These are phyloP conservation scores for Plebejus argus DNA, from an alignment of 2,888 invertebrate genomes.

Conservation along the genomic window DNA sequence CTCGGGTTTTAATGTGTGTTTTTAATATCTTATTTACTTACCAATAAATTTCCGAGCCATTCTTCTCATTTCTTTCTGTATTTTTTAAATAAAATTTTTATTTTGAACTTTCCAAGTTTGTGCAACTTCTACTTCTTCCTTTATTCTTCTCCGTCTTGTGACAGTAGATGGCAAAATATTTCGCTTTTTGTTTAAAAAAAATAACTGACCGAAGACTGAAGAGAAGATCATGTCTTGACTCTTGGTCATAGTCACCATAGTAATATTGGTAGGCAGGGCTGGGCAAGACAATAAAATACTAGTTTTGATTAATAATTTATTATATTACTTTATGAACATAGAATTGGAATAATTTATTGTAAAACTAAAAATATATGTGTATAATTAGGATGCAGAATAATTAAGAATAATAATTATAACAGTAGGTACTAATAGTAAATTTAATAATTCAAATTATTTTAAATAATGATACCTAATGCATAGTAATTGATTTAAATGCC, in stretches of 20 bases:
- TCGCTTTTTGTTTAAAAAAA: no score
- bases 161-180: no score
- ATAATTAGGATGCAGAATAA: neutral
- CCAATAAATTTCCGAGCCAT: constrained; percentile 66
- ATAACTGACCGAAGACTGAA: neutral
- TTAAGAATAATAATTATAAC: neutral
- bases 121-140: neutral
- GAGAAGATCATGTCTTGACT: no score
- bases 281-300: neutral
- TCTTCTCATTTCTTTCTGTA: constrained; percentile 36
- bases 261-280: neutral
- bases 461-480: neutral
- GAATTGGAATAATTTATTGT: neutral
- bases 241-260: no score
- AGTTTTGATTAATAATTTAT: neutral
- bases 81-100: neutral
- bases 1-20: neutral
- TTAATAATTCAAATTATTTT: neutral
- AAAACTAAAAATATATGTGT: neutral
- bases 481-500: neutral
- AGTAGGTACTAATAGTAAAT: neutral
- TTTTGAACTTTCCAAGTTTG: constrained; percentile 2
- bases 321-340: neutral
- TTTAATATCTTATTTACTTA: constrained; percentile 45
- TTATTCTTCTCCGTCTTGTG: neutral